A percentile compares a stretch with the other conserved stretches of the same genome.
Conservation (phyloP, 1,140 invertebrate genomes). For the Megathymus violae region DNA sequence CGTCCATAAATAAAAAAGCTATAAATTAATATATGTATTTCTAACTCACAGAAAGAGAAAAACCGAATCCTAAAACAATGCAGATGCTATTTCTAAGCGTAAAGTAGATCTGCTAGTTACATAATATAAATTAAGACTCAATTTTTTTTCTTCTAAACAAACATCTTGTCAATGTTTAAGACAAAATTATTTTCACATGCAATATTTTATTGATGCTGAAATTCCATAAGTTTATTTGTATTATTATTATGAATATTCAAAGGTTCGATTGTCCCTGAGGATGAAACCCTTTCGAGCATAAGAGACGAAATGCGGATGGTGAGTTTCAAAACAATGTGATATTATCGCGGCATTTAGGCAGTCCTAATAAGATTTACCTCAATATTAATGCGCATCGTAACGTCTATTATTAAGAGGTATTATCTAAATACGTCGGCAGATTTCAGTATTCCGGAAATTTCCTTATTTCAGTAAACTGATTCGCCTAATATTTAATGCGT, state of each 20-base stretch:
- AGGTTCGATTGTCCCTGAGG: slow-evolving; percentile 65
- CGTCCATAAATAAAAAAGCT: too few relatives aligned
- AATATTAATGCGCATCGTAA: slow-evolving; percentile 79
- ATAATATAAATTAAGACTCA: too few relatives aligned
- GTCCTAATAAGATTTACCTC: slow-evolving; percentile 82
- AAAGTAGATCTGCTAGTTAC: too few relatives aligned
- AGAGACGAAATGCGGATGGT: slow-evolving; percentile 75
- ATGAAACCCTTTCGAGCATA: slow-evolving; percentile 76
- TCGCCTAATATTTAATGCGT: slow-evolving; percentile 38
- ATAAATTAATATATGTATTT: too few relatives aligned
- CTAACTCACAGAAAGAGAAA: too few relatives aligned
- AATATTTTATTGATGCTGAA: slow-evolving; percentile 5
- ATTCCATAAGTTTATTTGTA: slow-evolving; percentile 17
- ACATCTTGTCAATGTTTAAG: not conserved
- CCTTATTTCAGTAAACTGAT: slow-evolving; percentile 35
- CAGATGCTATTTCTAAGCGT: too few relatives aligned
- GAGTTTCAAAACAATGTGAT: slow-evolving; percentile 81
- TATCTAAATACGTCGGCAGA: slow-evolving; percentile 65
- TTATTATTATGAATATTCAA: slow-evolving; percentile 45
- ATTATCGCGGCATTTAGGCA: slow-evolving; percentile 79
- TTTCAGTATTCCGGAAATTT: slow-evolving; percentile 42
- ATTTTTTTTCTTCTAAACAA: too few relatives aligned
- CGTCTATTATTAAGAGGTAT: slow-evolving; percentile 78
- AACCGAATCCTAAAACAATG: too few relatives aligned
- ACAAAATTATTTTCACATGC: slow-evolving; percentile 1